Evolutionary conservation across 2,797 vertebrate species (phyloP).

Genomic region (Brotogeris chrysoptera): DNA sequence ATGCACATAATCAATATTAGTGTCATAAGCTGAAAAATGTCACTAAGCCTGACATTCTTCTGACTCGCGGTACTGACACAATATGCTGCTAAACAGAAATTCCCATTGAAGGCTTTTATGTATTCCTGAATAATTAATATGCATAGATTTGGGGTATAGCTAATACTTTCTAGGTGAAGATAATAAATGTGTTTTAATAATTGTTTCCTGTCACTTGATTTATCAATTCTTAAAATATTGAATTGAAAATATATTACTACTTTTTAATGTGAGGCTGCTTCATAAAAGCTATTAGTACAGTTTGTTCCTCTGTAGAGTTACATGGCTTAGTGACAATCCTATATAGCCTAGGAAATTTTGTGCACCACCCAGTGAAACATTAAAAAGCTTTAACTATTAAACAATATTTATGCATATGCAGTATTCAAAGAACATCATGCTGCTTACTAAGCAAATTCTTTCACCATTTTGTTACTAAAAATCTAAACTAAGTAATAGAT

Average conservation of each 20-base stretch:
- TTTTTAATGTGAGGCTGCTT: not conserved
- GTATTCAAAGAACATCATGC: not conserved
- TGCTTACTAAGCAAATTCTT: not conserved
- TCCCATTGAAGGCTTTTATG: not conserved
- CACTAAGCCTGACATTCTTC: not conserved
- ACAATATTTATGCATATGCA: not conserved
- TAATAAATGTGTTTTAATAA: conserved; percentile 10
- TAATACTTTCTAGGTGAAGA: not conserved
- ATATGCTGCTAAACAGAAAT: not conserved
- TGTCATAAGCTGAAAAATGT: conserved; percentile 6
- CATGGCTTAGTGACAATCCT: not conserved
- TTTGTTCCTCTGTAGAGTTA: conserved; percentile 12
- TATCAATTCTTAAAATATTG: conserved; percentile 16
- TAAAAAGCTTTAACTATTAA: conserved; percentile 26
- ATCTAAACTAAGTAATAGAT: not conserved
- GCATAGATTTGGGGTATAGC: not conserved
- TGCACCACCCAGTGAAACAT: not conserved
- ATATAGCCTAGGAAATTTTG: conserved; percentile 1
- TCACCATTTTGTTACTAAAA: not conserved
- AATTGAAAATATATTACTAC: not conserved
- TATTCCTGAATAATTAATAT: conserved; percentile 15
- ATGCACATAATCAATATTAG: not conserved
- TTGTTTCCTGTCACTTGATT: conserved; percentile 19
- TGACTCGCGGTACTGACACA: not conserved
- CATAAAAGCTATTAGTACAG: not conserved